Evolutionary conservation across 2,113 vertebrate genomes (phyloP).

Genomic region (Camarhynchus parvulus): DNA sequence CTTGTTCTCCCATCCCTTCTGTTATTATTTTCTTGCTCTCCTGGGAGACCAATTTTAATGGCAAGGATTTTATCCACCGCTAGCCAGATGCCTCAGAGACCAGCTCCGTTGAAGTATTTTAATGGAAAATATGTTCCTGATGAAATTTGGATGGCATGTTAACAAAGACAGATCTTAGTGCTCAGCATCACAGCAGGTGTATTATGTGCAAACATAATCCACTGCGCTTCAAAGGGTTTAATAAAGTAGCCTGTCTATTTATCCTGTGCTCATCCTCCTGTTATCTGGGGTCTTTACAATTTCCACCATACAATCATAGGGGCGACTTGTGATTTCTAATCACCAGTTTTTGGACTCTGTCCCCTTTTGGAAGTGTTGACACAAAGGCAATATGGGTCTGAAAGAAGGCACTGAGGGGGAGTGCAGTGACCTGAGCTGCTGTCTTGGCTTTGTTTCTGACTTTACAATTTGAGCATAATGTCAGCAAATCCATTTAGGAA

Average conservation of each 20-base stretch:
- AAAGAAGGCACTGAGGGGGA: background rate
- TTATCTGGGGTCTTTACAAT: background rate
- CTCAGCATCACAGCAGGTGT: slow-evolving; percentile 24
- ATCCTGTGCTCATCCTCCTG: background rate
- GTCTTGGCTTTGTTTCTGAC: background rate
- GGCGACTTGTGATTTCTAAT: background rate
- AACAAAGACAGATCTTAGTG: slow-evolving; percentile 37
- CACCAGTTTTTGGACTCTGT: background rate
- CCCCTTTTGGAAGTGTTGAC: background rate
- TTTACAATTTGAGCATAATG: background rate
- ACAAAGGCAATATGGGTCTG: background rate
- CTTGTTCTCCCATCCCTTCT: background rate
- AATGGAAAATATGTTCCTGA: slow-evolving; percentile 47
- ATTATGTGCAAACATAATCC: slow-evolving; percentile 4
- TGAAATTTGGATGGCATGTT: background rate
- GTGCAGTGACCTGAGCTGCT: background rate
- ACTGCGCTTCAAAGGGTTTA: slow-evolving; percentile 15
- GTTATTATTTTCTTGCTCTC: background rate
- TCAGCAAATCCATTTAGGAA: background rate
- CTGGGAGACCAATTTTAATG: background rate
- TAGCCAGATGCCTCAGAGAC: slow-evolving; percentile 53
- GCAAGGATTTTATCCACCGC: background rate
- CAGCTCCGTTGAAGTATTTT: background rate
- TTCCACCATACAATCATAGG: background rate
- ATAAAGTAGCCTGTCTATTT: background rate